Percentiles rank a stretch among this genome's conserved stretches.
Conservation (phyloP, 2,888 invertebrate species). For the Eupithecia inturbata region DNA sequence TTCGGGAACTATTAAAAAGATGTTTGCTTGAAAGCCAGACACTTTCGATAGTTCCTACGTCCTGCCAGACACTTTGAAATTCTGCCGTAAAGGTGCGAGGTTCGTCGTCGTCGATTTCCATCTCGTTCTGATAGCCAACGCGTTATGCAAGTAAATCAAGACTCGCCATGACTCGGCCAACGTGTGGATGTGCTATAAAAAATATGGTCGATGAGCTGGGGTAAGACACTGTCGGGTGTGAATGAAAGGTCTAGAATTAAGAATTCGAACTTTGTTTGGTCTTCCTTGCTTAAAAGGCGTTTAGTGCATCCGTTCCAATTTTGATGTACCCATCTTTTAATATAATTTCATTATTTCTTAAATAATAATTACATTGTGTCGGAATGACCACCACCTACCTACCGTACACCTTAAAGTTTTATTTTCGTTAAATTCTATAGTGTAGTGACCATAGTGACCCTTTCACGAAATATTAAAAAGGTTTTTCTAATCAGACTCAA, state of each 20-base stretch:
- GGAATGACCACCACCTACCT: too few species aligned
- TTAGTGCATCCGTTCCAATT: not conserved
- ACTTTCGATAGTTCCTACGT: too few species aligned
- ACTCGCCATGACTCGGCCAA: not conserved
- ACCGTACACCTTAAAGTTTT: too few species aligned
- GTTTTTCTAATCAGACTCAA: not conserved
- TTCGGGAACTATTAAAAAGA: too few species aligned
- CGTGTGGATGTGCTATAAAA: not conserved
- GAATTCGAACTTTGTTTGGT: not conserved
- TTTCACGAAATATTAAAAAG: not conserved
- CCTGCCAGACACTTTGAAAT: too few species aligned
- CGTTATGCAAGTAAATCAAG: not conserved
- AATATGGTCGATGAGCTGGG: constrained; percentile 5
- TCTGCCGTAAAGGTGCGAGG: too few species aligned
- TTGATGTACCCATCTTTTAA: too few species aligned
- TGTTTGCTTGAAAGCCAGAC: too few species aligned
- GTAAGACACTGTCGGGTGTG: constrained; percentile 8
- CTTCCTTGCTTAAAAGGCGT: not conserved
- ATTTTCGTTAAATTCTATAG: not conserved
- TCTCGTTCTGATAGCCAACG: too few species aligned
- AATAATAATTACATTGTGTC: too few species aligned
- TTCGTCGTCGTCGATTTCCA: too few species aligned
- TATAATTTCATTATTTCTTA: too few species aligned
- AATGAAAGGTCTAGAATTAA: constrained; percentile 8
- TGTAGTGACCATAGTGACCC: not conserved